These are phyloP conservation scores for Panurus biarmicus DNA, from an alignment of 2,113 vertebrate species.

Conservation along the genomic window DNA sequence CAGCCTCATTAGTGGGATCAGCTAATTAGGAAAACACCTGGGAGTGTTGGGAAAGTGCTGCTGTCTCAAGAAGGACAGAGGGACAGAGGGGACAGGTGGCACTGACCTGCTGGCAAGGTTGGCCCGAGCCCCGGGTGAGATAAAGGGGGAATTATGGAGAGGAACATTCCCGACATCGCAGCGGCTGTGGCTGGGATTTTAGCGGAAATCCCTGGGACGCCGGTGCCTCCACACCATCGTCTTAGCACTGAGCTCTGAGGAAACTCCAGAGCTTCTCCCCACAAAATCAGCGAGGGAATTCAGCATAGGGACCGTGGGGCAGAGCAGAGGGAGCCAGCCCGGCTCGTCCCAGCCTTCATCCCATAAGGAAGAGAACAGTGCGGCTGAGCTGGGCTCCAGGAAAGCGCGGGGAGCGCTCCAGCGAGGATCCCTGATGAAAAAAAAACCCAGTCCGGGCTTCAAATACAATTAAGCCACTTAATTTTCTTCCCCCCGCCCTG, in stretches of 20 bases:
- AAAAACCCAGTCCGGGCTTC: neutral
- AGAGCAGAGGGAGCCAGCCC: neutral
- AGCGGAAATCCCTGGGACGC: neutral
- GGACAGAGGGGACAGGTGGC: neutral
- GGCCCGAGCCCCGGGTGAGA: rapidly evolving
- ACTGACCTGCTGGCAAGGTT: neutral
- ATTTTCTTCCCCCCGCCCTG: neutral
- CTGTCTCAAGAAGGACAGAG: neutral
- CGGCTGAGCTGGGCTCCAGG: neutral
- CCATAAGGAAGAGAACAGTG: rapidly evolving
- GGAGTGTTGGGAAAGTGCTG: neutral
- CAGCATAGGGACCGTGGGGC: neutral
- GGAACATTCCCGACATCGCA: neutral
- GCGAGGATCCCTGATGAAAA: neutral
- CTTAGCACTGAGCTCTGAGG: neutral
- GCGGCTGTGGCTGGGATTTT: rapidly evolving
- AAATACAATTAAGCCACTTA: neutral
- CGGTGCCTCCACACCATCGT: rapidly evolving
- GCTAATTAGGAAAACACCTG: neutral
- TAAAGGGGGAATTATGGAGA: too few relatives aligned
- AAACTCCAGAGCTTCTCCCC: neutral
- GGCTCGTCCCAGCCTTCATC: neutral
- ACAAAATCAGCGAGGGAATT: rapidly evolving
- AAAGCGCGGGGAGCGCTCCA: rapidly evolving
- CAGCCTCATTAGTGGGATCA: neutral